phyloP scores from a whole-genome alignment of 2,113 vertebrate species.

The Meles meles region DNA sequence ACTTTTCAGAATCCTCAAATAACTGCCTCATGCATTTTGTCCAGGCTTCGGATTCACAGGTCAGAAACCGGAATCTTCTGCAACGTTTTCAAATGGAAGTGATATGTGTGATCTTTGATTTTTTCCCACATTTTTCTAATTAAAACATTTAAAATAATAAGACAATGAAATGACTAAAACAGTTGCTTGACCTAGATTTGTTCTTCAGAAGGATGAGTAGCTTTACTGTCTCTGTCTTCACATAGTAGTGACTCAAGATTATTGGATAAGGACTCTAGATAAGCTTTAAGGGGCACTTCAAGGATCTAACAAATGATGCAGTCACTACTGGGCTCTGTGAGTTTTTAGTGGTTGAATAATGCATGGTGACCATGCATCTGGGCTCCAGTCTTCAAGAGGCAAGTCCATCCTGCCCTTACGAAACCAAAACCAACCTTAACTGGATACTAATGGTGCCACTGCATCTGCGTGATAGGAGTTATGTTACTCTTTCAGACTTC shows the following conservation, averaged over 20 bases:
- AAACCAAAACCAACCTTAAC: not conserved
- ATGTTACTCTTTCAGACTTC: not conserved
- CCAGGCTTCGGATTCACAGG: not conserved
- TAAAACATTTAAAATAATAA: not conserved
- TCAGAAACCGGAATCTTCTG: not conserved
- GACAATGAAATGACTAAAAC: not conserved
- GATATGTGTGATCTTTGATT: not conserved
- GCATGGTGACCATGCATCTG: not conserved
- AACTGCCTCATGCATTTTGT: not conserved
- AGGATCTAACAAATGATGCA: not conserved
- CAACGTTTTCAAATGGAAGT: not conserved
- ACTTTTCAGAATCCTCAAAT: not conserved
- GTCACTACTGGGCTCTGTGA: not conserved
- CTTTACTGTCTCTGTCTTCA: not conserved
- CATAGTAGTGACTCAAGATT: not conserved
- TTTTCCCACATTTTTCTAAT: not conserved
- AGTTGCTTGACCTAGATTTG: not conserved
- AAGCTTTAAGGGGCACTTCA: not conserved
- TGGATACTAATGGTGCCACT: not conserved
- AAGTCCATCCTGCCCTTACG: not conserved
- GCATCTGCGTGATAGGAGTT: not conserved
- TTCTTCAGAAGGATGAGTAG: not conserved
- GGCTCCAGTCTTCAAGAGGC: not conserved
- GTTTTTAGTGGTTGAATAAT: not conserved
- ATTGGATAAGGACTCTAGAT: not conserved